Percentiles rank a stretch among this genome's conserved stretches.
These are phyloP conservation scores for Picus viridis DNA, from an alignment of 2,797 vertebrate genomes.

Conservation along the genomic window DNA sequence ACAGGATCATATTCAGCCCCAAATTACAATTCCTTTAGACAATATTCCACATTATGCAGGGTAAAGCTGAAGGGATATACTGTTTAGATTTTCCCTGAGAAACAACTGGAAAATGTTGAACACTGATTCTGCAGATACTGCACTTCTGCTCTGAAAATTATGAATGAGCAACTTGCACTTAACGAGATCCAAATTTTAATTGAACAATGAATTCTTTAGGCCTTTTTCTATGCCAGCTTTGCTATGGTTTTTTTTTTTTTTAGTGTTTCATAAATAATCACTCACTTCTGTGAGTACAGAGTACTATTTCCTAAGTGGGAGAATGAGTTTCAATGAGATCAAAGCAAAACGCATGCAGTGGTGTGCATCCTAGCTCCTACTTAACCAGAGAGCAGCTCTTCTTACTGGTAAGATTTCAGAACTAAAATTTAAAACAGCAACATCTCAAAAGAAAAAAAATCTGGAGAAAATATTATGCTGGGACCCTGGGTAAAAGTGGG, in stretches of 20 bases:
- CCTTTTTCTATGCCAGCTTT: background rate
- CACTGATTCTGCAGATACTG: slow-evolving; percentile 19
- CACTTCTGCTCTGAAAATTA: slow-evolving; percentile 33
- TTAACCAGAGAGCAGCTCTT: background rate
- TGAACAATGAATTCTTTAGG: slow-evolving; percentile 15
- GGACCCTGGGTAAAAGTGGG: background rate
- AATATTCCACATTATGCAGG: background rate
- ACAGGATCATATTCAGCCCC: background rate
- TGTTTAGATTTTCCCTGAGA: slow-evolving; percentile 42
- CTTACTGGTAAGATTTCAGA: background rate
- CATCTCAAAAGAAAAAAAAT: background rate
- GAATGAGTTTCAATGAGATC: background rate
- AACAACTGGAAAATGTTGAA: slow-evolving; percentile 25
- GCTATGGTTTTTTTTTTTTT: background rate
- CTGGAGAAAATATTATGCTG: background rate
- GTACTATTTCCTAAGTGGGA: background rate
- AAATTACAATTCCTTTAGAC: slow-evolving; percentile 26
- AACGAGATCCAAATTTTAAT: background rate
- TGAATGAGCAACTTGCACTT: background rate
- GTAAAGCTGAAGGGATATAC: slow-evolving; percentile 17
- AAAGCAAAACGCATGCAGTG: background rate
- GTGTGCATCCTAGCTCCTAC: background rate
- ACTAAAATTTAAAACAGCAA: background rate
- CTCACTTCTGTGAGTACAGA: background rate
- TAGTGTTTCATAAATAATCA: background rate